Base-by-base conservation (phyloP, 2,113 vertebrate genomes). In the Odontophorus gujanensis region DNA sequence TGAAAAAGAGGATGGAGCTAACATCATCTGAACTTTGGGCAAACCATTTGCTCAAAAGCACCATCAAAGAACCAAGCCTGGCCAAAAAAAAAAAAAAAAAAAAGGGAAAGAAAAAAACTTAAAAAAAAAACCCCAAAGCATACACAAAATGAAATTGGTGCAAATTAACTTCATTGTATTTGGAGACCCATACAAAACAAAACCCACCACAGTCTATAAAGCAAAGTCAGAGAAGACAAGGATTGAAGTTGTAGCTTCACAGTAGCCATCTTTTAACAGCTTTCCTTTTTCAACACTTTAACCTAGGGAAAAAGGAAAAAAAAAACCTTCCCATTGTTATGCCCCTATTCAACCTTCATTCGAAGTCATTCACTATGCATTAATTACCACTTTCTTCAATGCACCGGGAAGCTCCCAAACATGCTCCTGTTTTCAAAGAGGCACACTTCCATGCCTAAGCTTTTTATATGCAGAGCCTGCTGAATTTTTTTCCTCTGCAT, bases 21-120 rank as follows among this genome's bases (percentile, higher is more conserved):
- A 97, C 97, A 96, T 97, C 96, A 98, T 98, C 97, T 98, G 98
- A 98, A 98, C 98, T 98, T 98, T 96, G 97, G 97, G 98, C 97
- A 98, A 98, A 97, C 98, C 97, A 98, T 98, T 98, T 95, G 97
- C 97, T 98, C 96, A 98, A 98, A 98, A 98, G 97, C 96, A 96
- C 97, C 97, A 98, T 98, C 97, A 98, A 98, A 98, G 96, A 95
- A 96, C 87, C 95, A 94, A 96, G 89, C 69, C 87, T 92, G 97
- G 94, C 96, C 96, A 97, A 98, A 96, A 96, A 95, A 80, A 18
- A 45, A 48, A 50, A 10, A 8, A 45, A 59, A 74, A 79, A 69
- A 66, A 30, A 40, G 40, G 40, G 40, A 9, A 55, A 55, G 32
- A 9, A 25, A 28, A 15, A 92, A 91, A 36, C 24, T 36, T 20